Percentiles rank a stretch among this genome's conserved stretches.
Evolutionary conservation across 2,888 invertebrate species (phyloP).

Genomic region (Parnassius glacialis): DNA sequence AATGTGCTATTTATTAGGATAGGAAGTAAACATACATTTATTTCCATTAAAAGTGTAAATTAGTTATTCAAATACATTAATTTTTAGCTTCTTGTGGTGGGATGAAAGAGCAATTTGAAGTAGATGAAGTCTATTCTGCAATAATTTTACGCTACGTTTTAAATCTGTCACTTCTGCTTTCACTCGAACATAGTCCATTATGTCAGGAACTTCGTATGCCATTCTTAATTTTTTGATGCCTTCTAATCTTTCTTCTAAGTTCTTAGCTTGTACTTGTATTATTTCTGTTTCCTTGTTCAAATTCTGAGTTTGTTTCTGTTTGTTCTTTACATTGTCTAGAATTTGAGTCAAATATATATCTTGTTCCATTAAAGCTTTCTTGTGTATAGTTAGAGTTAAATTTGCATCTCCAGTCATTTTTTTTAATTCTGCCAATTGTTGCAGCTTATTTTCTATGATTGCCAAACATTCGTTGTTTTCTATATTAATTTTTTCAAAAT

Average conservation of each 20-base stretch:
- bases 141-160: constrained; percentile 57
- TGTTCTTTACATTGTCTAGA: constrained; percentile 58
- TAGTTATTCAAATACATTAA: constrained; percentile 29
- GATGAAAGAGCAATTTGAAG: constrained; percentile 64
- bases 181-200: constrained; percentile 80
- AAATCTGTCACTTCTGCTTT: constrained; percentile 75
- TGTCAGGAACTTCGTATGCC: constrained; percentile 76
- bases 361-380: constrained; percentile 78
- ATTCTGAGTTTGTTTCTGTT: constrained; percentile 57
- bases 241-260: constrained; percentile 53
- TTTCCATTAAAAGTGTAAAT: neutral
- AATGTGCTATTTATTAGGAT: too few relatives aligned
- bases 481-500: constrained; percentile 83
- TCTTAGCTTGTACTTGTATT: constrained; percentile 62
- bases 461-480: constrained; percentile 77
- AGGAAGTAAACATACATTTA: neutral
- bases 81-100: constrained; percentile 50
- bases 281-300: constrained; percentile 62
- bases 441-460: constrained; percentile 78
- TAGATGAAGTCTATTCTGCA: constrained; percentile 58
- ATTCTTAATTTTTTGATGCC: constrained; percentile 59
- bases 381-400: constrained; percentile 76
- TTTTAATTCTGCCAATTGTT: constrained; percentile 78
- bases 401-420: constrained; percentile 82
- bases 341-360: constrained; percentile 64